phyloP scores from a whole-genome alignment of 1,140 invertebrate species.

The Drosophila ironensis region DNA sequence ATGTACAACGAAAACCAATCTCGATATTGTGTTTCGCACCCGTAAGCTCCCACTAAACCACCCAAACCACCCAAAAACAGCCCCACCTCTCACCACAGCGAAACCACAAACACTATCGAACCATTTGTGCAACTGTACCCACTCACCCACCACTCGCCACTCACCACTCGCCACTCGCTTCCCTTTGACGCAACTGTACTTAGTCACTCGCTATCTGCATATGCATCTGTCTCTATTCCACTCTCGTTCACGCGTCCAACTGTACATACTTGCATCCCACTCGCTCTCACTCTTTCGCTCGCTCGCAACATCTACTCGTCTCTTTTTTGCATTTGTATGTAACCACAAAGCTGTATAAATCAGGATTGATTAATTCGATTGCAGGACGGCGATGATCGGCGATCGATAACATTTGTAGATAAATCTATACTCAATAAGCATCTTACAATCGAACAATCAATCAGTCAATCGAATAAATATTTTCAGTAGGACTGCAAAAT shows the following conservation, averaged over 20 bases:
- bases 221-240: slow-evolving; percentile 28
- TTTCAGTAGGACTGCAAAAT: slow-evolving; percentile 21
- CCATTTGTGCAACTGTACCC: slow-evolving; percentile 24
- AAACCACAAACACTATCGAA: slow-evolving; percentile 8
- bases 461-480: slow-evolving; percentile 12
- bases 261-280: slow-evolving; percentile 24
- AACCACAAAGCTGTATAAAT: slow-evolving; percentile 31
- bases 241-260: slow-evolving; percentile 22
- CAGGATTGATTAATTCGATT: slow-evolving; percentile 24
- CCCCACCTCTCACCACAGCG: slow-evolving; percentile 2
- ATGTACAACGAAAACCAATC: slow-evolving; percentile 38
- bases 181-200: slow-evolving; percentile 30
- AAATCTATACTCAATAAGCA: not conserved
- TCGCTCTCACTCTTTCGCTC: slow-evolving; percentile 21
- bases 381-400: not conserved
- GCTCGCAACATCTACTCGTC: slow-evolving; percentile 35
- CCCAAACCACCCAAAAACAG: not conserved
- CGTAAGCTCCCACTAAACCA: slow-evolving; percentile 22
- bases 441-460: not conserved
- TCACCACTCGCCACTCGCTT: slow-evolving; percentile 9
- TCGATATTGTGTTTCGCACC: slow-evolving; percentile 41
- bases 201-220: slow-evolving; percentile 38
- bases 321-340: slow-evolving; percentile 29
- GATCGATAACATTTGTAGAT: not conserved
- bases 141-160: not conserved